phyloP scores from a whole-genome alignment of 2,113 vertebrate species.

The Oncorhynchus masou region DNA sequence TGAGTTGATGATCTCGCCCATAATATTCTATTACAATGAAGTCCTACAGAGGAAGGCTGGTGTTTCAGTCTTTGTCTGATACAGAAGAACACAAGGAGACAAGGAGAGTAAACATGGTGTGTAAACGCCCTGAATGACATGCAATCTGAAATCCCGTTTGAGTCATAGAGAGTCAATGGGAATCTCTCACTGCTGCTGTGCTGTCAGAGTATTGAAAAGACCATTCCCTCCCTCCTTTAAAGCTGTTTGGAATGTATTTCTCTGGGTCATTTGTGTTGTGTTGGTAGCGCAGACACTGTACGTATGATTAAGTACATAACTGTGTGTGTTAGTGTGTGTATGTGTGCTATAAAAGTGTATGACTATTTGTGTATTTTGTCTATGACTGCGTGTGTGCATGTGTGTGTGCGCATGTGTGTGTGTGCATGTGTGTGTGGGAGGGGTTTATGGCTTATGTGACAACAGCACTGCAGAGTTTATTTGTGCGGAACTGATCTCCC shows the following conservation, averaged over 20 bases:
- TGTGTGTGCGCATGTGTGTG: slow-evolving; percentile 44
- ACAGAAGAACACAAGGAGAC: background rate
- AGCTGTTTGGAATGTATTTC: slow-evolving; percentile 41
- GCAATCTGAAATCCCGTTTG: slow-evolving; percentile 5
- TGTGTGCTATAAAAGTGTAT: background rate
- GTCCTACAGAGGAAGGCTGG: slow-evolving; percentile 1
- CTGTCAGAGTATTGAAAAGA: background rate
- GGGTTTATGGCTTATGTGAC: slow-evolving; percentile 26
- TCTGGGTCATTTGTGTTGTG: slow-evolving; percentile 40
- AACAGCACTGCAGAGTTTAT: slow-evolving; percentile 34
- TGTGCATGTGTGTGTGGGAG: slow-evolving; percentile 8
- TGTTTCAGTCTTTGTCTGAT: background rate
- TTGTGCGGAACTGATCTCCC: slow-evolving; percentile 16
- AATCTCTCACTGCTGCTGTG: background rate
- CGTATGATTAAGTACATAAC: slow-evolving; percentile 13
- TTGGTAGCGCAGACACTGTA: slow-evolving; percentile 9
- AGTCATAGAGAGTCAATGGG: slow-evolving; percentile 1
- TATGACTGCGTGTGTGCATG: slow-evolving; percentile 37
- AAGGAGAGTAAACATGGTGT: background rate
- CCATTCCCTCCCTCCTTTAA: slow-evolving; percentile 20
- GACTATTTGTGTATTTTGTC: slow-evolving; percentile 11
- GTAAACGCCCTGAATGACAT: background rate
- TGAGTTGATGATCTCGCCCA: background rate
- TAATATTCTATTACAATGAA: background rate
- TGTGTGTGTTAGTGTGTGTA: slow-evolving; percentile 32